Evolutionary conservation across 2,113 vertebrate species (phyloP).

Genomic region (Arizona elegans): DNA sequence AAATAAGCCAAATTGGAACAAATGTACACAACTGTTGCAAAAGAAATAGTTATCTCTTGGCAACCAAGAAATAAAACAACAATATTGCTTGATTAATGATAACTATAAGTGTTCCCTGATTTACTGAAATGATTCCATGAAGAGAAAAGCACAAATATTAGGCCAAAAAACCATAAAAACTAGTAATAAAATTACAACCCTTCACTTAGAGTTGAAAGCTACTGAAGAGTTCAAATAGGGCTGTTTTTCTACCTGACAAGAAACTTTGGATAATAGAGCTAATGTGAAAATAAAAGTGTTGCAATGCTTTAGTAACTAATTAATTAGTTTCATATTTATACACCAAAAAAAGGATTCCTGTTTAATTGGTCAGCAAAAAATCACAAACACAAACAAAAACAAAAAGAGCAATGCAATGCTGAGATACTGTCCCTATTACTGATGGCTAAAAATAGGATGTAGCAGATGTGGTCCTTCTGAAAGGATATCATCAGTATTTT

Average conservation of each 20-base stretch:
- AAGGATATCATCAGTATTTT: not conserved
- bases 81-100: not conserved
- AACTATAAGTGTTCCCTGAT: not conserved
- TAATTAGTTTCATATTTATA: not conserved
- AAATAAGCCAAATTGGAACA: not conserved
- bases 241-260: not conserved
- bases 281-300: not conserved
- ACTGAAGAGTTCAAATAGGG: not conserved
- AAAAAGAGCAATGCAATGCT: not conserved
- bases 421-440: not conserved
- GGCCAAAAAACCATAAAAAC: not conserved
- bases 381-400: not conserved
- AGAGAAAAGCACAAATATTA: not conserved
- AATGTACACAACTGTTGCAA: not conserved
- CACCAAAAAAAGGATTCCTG: not conserved
- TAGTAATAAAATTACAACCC: rapidly evolving
- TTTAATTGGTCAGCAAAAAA: not conserved
- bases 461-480: not conserved
- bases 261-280: not conserved
- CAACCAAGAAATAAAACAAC: not conserved
- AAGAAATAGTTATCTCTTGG: not conserved
- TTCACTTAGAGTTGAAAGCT: not conserved
- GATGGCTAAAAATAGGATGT: not conserved
- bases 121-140: not conserved
- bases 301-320: not conserved